Conservation (phyloP, 2,888 invertebrate genomes). For the Cheilosia vulpina region DNA sequence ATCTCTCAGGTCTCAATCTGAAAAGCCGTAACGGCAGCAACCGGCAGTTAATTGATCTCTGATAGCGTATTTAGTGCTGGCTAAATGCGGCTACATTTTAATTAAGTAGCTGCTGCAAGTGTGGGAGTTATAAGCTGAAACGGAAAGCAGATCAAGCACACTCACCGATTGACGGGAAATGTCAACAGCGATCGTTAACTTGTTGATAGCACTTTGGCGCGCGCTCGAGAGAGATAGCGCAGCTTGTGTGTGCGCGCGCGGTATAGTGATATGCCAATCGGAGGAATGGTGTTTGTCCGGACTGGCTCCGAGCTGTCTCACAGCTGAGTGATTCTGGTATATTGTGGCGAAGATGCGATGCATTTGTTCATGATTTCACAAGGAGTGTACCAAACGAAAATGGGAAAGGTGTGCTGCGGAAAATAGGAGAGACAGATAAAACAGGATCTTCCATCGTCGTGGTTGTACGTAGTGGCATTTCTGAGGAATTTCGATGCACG, state of each 20-base stretch:
- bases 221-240: conserved; percentile 10
- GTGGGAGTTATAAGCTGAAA: conserved; percentile 19
- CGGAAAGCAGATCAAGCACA: conserved; percentile 17
- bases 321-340: conserved; percentile 18
- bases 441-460: conserved; percentile 14
- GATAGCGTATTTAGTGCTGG: conserved; percentile 66
- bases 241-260: conserved; percentile 30
- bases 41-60: conserved; percentile 68
- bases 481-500: not conserved
- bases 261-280: conserved; percentile 17
- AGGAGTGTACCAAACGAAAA: conserved; percentile 8
- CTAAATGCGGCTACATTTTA: conserved; percentile 52
- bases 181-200: conserved; percentile 67
- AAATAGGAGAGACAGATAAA: not conserved
- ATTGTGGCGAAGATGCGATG: conserved; percentile 33
- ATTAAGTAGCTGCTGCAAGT: conserved; percentile 23
- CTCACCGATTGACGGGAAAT: conserved; percentile 60
- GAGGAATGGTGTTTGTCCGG: conserved; percentile 20
- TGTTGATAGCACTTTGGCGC: conserved; percentile 29
- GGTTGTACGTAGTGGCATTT: not conserved
- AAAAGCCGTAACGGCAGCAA: conserved; percentile 41
- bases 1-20: conserved; percentile 33
- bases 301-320: conserved; percentile 52
- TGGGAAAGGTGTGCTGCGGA: not conserved
- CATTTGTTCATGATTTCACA: conserved; percentile 33